Conservation (phyloP, 2,113 vertebrate species). For the Eretmochelys imbricata region DNA sequence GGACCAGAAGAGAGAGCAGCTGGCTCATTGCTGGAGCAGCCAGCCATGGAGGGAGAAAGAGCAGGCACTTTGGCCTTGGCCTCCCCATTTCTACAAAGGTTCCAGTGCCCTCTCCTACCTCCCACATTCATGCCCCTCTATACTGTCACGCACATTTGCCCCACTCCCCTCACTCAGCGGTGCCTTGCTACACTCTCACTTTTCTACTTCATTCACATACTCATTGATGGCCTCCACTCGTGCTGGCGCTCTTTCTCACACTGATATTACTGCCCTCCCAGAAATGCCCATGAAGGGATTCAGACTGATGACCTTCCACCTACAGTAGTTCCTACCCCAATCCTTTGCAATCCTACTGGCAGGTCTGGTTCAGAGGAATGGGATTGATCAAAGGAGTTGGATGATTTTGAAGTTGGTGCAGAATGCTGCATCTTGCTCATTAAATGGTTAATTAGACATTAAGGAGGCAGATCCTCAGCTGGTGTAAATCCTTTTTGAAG, state of each 20-base stretch:
- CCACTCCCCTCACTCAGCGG: not conserved
- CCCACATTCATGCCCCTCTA: not conserved
- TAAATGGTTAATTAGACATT: not conserved
- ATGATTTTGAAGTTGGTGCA: not conserved
- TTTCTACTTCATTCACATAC: not conserved
- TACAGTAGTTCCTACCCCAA: not conserved
- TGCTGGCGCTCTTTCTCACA: not conserved
- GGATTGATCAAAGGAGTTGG: not conserved
- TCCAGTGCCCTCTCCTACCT: too few relatives aligned
- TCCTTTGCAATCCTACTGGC: not conserved
- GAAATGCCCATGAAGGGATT: not conserved
- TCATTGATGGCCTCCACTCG: not conserved
- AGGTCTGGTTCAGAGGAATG: not conserved
- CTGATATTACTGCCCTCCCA: not conserved
- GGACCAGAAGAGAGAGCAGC: too few relatives aligned
- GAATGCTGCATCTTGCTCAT: not conserved
- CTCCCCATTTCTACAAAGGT: too few relatives aligned
- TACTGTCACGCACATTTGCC: not conserved
- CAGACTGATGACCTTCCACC: not conserved
- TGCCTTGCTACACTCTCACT: not conserved
- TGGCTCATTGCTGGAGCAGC: too few relatives aligned
- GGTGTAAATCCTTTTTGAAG: not conserved
- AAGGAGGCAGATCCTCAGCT: not conserved
- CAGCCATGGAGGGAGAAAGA: too few relatives aligned
- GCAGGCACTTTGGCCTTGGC: too few relatives aligned